Evolutionary conservation across 2,888 invertebrate species (phyloP).

Genomic region (Hyppa rectilinea): DNA sequence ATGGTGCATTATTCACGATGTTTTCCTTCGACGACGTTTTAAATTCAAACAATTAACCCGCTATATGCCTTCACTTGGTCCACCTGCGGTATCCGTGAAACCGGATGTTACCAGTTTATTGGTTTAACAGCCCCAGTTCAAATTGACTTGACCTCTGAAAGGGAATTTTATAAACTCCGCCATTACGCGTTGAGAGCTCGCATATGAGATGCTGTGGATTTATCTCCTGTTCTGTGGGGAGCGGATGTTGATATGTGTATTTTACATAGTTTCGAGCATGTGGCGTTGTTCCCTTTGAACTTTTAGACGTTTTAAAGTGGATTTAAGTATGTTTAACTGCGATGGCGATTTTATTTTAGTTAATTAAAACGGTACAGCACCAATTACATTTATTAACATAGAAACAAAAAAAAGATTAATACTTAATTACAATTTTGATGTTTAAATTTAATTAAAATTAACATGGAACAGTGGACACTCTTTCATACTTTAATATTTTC

Average conservation of each 20-base stretch:
- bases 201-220: slow-evolving; percentile 33
- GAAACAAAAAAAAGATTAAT: no score
- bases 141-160: slow-evolving; percentile 75
- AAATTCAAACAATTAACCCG: slow-evolving; percentile 9
- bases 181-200: slow-evolving; percentile 48
- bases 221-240: background rate
- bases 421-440: no score
- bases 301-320: background rate
- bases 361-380: no score
- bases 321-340: background rate
- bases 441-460: no score
- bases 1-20: no score
- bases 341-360: no score
- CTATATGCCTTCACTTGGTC: background rate
- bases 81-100: slow-evolving; percentile 57
- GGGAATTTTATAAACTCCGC: slow-evolving; percentile 72
- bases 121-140: slow-evolving; percentile 72
- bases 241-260: background rate
- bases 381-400: no score
- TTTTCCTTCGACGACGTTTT: no score
- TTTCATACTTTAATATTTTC: no score
- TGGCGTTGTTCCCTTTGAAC: background rate
- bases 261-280: background rate
- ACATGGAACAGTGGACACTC: no score
- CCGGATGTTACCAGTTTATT: slow-evolving; percentile 76